Evolutionary conservation across 1,140 invertebrate genomes (phyloP).

Genomic region (Hirudo medicinalis): DNA sequence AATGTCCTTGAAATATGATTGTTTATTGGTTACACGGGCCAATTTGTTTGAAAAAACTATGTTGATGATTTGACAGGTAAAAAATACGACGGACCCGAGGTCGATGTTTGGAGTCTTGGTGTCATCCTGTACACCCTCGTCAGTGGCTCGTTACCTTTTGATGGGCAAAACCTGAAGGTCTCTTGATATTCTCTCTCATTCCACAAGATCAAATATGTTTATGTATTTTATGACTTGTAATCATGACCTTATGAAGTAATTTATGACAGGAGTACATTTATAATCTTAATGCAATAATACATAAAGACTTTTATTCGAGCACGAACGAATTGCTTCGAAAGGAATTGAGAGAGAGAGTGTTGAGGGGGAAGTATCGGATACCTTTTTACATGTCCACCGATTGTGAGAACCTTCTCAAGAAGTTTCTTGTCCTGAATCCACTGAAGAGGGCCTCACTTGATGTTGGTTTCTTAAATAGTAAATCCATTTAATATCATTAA

Average conservation of each 20-base stretch:
- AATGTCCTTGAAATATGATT: no score
- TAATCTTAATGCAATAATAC: no score
- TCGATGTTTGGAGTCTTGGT: conserved; percentile 98
- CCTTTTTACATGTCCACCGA: conserved; percentile 99
- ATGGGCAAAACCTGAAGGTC: conserved; percentile 85
- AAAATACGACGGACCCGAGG: conserved; percentile 98
- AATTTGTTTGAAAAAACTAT: no score
- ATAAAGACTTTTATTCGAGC: no score
- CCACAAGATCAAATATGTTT: no score
- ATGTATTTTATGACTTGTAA: no score
- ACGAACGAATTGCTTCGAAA: conserved; percentile 24
- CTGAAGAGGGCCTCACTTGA: conserved; percentile 91
- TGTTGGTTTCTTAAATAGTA: conserved; percentile 45
- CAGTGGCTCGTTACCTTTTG: conserved; percentile 95
- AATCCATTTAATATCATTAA: no score
- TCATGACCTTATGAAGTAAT: no score
- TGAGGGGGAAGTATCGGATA: conserved; percentile 97
- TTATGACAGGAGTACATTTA: no score
- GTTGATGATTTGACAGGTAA: conserved; percentile 54
- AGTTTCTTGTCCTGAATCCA: conserved; percentile 98
- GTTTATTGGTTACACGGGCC: no score
- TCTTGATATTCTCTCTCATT: no score
- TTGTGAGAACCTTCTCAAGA: conserved; percentile 97
- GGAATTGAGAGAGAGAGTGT: conserved; percentile 88
- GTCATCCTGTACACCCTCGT: conserved; percentile 98